phyloP scores from a whole-genome alignment of 2,797 vertebrate species.

The Characodon lateralis region DNA sequence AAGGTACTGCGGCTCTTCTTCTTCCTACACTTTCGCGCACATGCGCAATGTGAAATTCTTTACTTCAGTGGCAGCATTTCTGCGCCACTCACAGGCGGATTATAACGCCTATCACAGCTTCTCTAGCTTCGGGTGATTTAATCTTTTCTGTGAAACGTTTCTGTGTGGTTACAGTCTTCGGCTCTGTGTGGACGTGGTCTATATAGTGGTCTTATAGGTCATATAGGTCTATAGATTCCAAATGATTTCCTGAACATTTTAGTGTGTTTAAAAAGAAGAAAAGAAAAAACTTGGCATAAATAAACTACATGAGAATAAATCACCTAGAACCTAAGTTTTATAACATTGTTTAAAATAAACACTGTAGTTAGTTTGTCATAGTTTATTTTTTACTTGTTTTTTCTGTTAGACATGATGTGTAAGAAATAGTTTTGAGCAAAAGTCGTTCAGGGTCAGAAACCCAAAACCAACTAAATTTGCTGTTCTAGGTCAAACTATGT shows the following conservation, averaged over 20 bases:
- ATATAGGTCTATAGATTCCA: neutral
- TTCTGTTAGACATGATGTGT: neutral
- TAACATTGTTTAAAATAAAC: neutral
- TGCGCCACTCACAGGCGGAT: no score
- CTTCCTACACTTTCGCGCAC: no score
- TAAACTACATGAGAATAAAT: neutral
- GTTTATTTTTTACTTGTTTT: neutral
- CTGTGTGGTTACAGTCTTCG: no score
- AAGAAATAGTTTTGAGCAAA: neutral
- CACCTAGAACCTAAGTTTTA: neutral
- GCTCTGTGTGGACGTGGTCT: no score
- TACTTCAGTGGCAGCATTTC: no score
- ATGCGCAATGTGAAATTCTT: no score
- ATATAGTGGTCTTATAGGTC: neutral
- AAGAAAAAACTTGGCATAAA: neutral
- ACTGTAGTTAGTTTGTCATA: neutral
- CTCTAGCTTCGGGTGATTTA: no score
- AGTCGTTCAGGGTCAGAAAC: no score
- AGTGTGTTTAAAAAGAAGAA: no score
- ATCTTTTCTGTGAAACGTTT: no score
- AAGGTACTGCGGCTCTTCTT: no score
- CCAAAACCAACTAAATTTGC: neutral
- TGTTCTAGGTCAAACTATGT: neutral
- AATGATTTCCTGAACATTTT: neutral
- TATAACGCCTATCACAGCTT: no score